phyloP scores from a whole-genome alignment of 1,140 invertebrate genomes.

The Polyergus mexicanus region DNA sequence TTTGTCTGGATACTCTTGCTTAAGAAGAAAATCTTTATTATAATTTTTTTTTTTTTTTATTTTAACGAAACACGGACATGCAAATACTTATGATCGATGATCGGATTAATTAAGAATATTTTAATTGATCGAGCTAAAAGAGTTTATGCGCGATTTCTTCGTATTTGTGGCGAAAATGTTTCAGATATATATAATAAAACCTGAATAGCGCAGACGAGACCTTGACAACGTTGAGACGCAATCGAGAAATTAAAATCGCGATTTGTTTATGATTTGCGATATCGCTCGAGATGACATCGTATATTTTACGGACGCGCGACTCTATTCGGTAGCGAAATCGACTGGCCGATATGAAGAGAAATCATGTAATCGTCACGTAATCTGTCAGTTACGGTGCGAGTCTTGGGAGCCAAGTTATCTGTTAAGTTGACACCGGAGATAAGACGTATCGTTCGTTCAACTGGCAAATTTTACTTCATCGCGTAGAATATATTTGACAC shows the following conservation, averaged over 20 bases:
- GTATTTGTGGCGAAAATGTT: background rate
- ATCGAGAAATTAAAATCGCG: background rate
- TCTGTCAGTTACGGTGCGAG: background rate
- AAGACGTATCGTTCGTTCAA: conserved; percentile 67
- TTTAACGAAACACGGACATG: no score
- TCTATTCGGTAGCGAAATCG: background rate
- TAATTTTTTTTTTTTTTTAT: no score
- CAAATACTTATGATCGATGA: no score
- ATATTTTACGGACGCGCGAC: background rate
- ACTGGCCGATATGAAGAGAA: background rate
- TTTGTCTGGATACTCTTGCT: no score
- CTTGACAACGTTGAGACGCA: background rate
- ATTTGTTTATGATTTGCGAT: conserved; percentile 19
- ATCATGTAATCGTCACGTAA: background rate
- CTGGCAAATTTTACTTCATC: conserved; percentile 42
- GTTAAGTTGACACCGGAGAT: conserved; percentile 31
- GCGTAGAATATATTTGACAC: background rate
- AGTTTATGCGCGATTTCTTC: background rate
- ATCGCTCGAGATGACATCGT: background rate
- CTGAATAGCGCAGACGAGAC: background rate
- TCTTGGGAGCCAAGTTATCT: conserved; percentile 34
- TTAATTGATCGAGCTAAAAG: background rate
- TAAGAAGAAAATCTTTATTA: no score
- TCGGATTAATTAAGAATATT: background rate
- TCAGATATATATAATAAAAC: background rate